Evolutionary conservation across 1,140 invertebrate genomes (phyloP).

Genomic region (Diabrotica virgifera): DNA sequence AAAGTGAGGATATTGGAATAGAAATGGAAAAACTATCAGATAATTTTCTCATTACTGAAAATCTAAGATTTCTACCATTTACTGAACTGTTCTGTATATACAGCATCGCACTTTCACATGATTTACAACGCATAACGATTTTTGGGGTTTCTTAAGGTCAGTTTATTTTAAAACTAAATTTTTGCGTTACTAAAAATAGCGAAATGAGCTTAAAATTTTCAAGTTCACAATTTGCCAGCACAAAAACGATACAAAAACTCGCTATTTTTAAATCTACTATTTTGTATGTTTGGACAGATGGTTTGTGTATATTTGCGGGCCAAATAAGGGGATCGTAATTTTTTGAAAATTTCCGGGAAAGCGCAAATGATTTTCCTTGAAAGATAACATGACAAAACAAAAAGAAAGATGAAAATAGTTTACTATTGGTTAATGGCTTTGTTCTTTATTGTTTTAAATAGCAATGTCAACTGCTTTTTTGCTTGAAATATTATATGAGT

Average conservation of each 20-base stretch:
- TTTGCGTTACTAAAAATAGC: background rate
- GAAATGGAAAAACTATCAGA: no score
- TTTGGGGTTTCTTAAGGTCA: slow-evolving; percentile 1
- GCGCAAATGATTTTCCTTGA: background rate
- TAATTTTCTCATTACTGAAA: no score
- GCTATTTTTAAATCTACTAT: background rate
- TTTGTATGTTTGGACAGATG: background rate
- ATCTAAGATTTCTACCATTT: no score
- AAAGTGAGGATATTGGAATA: no score
- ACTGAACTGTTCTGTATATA: no score
- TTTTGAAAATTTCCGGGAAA: background rate
- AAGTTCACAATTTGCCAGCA: background rate
- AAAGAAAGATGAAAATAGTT: no score
- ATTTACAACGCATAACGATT: background rate
- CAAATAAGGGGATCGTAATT: background rate
- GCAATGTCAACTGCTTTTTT: no score
- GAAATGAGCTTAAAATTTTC: background rate
- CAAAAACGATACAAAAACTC: background rate
- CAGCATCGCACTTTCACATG: no score
- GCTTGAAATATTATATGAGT: no score
- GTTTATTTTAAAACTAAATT: background rate
- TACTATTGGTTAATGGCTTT: no score
- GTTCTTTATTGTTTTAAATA: no score
- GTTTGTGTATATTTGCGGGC: background rate
- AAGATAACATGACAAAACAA: no score